phyloP scores from a whole-genome alignment of 2,888 invertebrate species.

The Neoitamus cyanurus region DNA sequence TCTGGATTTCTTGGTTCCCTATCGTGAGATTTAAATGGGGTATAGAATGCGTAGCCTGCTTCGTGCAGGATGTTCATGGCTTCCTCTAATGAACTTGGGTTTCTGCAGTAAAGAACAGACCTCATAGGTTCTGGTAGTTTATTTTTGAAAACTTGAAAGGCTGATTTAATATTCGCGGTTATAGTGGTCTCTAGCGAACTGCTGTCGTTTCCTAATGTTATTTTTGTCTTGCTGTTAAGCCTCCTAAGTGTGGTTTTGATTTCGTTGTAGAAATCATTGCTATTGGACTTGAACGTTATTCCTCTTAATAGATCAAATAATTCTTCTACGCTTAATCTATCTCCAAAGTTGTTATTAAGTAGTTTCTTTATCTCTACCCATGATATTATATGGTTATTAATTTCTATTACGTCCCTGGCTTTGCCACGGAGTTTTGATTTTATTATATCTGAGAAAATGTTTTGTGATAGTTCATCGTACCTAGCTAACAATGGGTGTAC shows the following conservation, averaged over 20 bases:
- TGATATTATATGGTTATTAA: neutral
- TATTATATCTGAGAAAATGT: constrained; percentile 12
- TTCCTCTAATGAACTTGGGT: constrained; percentile 23
- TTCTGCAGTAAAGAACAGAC: constrained; percentile 24
- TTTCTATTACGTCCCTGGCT: too few species aligned
- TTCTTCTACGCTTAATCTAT: neutral
- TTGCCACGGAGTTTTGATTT: neutral
- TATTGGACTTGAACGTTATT: neutral
- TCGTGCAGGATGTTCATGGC: constrained; percentile 42
- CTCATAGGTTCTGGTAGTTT: constrained; percentile 43
- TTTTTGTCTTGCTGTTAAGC: constrained; percentile 27
- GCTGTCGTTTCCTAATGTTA: neutral
- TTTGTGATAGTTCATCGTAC: neutral
- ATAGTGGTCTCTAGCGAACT: neutral
- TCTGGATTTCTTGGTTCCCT: neutral
- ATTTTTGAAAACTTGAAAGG: constrained; percentile 14
- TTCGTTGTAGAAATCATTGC: constrained; percentile 36
- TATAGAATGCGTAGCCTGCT: constrained; percentile 7
- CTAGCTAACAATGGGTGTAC: constrained; percentile 34
- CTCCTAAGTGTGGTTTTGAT: constrained; percentile 33
- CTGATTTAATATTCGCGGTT: constrained; percentile 36
- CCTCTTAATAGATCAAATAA: neutral
- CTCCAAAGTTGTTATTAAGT: constrained; percentile 9
- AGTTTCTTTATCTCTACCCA: neutral
- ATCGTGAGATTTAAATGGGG: neutral